Conservation (phyloP, 1,140 invertebrate genomes). For the Hyles vespertilio region DNA sequence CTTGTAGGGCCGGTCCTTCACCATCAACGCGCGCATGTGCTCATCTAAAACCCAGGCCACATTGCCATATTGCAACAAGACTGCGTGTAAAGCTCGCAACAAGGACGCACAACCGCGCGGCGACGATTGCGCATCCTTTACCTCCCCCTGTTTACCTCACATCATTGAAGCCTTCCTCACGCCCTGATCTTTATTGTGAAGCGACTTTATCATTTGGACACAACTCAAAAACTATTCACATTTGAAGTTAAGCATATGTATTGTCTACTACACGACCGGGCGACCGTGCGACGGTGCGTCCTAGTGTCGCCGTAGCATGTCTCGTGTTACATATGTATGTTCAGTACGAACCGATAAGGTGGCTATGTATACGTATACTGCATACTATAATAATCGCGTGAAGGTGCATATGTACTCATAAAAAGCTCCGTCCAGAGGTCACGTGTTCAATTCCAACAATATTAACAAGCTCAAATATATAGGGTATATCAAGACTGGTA, state of each 20-base stretch:
- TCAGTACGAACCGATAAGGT: not conserved
- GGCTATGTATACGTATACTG: not conserved
- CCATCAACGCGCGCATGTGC: constrained; percentile 75
- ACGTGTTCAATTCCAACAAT: constrained; percentile 25
- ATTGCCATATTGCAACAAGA: constrained; percentile 50
- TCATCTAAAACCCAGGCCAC: constrained; percentile 74
- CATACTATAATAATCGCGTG: constrained; percentile 4
- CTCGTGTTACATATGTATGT: not conserved
- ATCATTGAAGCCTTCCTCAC: constrained; percentile 53
- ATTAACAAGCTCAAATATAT: constrained; percentile 18
- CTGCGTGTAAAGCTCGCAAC: constrained; percentile 21
- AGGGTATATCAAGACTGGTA: too few species aligned
- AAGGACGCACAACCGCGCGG: constrained; percentile 42
- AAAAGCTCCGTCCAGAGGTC: constrained; percentile 44
- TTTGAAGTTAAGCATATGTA: constrained; percentile 62
- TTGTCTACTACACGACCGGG: constrained; percentile 38
- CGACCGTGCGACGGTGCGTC: constrained; percentile 38
- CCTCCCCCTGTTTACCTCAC: constrained; percentile 72
- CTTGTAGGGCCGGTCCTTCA: constrained; percentile 83
- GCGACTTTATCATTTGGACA: constrained; percentile 38
- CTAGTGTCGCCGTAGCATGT: constrained; percentile 35
- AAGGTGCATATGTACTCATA: constrained; percentile 11
- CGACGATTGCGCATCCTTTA: constrained; percentile 47
- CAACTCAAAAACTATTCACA: constrained; percentile 76
- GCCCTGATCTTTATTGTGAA: constrained; percentile 54